A percentile compares a stretch with the other conserved stretches of the same genome.
These are phyloP conservation scores for Steinernema carpocapsae DNA, from an alignment of 2,888 invertebrate species.

Conservation along the genomic window DNA sequence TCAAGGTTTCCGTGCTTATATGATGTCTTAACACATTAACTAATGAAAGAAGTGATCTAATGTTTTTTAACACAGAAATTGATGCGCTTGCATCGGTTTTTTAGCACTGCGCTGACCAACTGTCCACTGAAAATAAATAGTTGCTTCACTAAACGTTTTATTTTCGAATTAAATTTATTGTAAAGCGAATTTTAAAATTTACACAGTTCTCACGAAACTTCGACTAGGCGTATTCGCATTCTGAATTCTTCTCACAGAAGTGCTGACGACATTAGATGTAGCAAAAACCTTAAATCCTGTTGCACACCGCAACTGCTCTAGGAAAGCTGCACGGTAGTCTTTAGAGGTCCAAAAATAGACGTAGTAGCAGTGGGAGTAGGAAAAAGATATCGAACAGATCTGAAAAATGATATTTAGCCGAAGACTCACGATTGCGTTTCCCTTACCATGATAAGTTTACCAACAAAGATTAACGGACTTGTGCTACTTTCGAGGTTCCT, in stretches of 20 bases:
- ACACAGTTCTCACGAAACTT: background rate
- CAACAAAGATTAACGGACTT: background rate
- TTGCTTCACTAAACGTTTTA: background rate
- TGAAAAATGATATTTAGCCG: background rate
- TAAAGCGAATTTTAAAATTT: background rate
- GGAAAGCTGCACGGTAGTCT: conserved; percentile 6
- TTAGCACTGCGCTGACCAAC: background rate
- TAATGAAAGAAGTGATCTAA: background rate
- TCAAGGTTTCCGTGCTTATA: no score
- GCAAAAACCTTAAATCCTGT: background rate
- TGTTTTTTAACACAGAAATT: no score
- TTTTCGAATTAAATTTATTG: background rate
- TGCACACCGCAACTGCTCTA: conserved; percentile 4
- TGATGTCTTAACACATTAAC: background rate
- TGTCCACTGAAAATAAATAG: background rate
- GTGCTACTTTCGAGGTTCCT: background rate
- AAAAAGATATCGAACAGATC: conserved; percentile 8
- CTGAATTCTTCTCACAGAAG: background rate
- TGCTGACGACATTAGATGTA: background rate
- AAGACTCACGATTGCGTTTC: no score
- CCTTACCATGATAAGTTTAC: conserved; percentile 1
- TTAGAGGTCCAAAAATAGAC: conserved; percentile 3
- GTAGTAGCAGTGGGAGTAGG: conserved; percentile 30
- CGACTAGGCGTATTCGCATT: background rate
- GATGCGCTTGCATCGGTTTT: background rate